phyloP scores from a whole-genome alignment of 92 coral and sea anemone species.

The Epizoanthus rinbou region DNA sequence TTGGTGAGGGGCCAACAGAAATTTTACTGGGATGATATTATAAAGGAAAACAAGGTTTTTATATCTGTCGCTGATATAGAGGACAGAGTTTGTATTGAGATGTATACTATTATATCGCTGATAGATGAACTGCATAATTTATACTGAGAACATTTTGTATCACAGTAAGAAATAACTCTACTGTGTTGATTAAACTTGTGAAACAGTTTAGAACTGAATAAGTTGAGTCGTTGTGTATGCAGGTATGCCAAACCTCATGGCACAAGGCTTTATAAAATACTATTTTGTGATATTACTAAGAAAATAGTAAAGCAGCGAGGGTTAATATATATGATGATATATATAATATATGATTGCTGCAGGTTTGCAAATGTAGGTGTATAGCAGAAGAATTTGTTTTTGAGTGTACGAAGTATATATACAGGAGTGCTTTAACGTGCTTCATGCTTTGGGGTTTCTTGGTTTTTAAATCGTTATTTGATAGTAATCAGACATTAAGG shows the following conservation, averaged over 20 bases:
- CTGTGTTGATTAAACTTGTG: slow-evolving; percentile 13
- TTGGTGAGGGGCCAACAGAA: slow-evolving; percentile 8
- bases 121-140: neutral
- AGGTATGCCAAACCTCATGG: slow-evolving; percentile 24
- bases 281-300: neutral
- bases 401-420: no score
- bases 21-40: neutral
- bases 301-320: neutral
- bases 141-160: neutral
- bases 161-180: neutral
- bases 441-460: neutral
- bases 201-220: slow-evolving; percentile 4
- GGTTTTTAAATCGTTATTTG: neutral
- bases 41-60: neutral
- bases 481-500: neutral
- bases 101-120: neutral
- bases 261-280: slow-evolving; percentile 12
- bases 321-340: slow-evolving; percentile 6
- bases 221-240: slow-evolving; percentile 20
- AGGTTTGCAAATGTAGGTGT: neutral
- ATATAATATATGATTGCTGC: neutral
- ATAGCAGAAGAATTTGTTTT: no score
- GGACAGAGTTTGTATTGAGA: slow-evolving; percentile 27
- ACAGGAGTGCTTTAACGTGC: neutral
- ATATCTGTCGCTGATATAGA: slow-evolving; percentile 6